A percentile compares a stretch with the other conserved stretches of the same genome.
phyloP scores from a whole-genome alignment of 2,888 invertebrate species.

The Melinaea marsaeus region DNA sequence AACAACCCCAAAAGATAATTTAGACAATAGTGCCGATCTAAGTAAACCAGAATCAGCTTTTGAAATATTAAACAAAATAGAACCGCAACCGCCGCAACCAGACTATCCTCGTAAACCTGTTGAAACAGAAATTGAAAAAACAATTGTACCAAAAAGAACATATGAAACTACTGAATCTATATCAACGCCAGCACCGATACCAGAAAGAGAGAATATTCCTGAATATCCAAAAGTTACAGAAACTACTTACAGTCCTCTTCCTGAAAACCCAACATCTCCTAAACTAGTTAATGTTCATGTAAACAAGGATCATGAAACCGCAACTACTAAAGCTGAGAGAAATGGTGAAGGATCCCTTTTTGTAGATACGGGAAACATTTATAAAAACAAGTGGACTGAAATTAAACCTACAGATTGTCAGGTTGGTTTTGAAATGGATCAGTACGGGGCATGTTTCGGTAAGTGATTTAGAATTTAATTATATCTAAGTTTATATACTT shows the following conservation, averaged over 20 bases:
- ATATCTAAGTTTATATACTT: too few species aligned
- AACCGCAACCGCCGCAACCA: background rate
- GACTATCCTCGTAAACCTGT: slow-evolving; percentile 23
- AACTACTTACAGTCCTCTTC: slow-evolving; percentile 41
- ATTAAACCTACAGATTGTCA: slow-evolving; percentile 58
- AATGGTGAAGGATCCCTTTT: slow-evolving; percentile 49
- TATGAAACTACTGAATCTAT: slow-evolving; percentile 9
- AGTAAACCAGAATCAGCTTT: background rate
- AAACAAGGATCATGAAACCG: slow-evolving; percentile 41
- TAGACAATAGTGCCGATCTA: slow-evolving; percentile 14
- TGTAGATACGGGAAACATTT: slow-evolving; percentile 49
- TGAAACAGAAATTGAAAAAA: slow-evolving; percentile 24
- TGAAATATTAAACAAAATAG: background rate
- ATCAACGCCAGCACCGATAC: background rate
- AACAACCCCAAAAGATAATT: slow-evolving; percentile 17
- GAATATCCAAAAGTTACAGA: slow-evolving; percentile 25
- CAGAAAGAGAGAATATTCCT: slow-evolving; percentile 7
- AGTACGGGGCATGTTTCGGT: slow-evolving; percentile 79
- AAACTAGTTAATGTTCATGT: slow-evolving; percentile 43
- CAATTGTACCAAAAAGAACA: slow-evolving; percentile 13
- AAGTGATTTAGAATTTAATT: slow-evolving; percentile 34
- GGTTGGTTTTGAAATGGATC: slow-evolving; percentile 74
- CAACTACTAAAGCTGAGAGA: slow-evolving; percentile 42
- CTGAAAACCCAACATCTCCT: slow-evolving; percentile 40
- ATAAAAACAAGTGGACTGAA: slow-evolving; percentile 56